A percentile compares a stretch with the other conserved stretches of the same genome.
Conservation (phyloP, 2,113 vertebrate genomes). For the Chamaea fasciata region DNA sequence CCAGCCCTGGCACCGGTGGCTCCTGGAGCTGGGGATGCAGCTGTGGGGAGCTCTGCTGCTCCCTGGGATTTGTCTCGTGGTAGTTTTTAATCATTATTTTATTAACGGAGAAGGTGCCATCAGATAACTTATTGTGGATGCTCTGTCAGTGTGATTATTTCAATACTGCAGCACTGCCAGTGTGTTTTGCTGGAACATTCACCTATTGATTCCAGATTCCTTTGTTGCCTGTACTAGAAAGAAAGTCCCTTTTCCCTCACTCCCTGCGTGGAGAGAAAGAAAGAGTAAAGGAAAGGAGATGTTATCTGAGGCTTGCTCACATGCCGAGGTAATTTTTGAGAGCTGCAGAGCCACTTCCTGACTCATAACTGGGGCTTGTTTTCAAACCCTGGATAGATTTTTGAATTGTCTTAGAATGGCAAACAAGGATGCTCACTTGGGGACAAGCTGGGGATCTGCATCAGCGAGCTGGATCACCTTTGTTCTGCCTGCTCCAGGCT, state of each 20-base stretch:
- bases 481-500: background rate
- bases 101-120: background rate
- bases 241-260: background rate
- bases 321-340: background rate
- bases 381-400: background rate
- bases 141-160: background rate
- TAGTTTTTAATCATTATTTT: background rate
- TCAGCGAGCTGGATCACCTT: background rate
- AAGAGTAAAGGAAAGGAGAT: background rate
- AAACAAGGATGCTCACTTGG: background rate
- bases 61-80: background rate
- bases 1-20: background rate
- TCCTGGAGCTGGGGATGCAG: background rate
- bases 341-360: background rate
- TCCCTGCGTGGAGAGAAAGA: background rate
- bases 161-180: background rate
- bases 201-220: background rate
- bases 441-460: background rate
- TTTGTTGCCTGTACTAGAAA: slow-evolving; percentile 16
- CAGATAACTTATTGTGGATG: background rate
- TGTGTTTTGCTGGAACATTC: slow-evolving; percentile 13
- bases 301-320: background rate
- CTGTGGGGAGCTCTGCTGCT: background rate
- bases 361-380: background rate
- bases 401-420: background rate